Base-by-base conservation (phyloP, 2,113 vertebrate genomes). In the Esox niger region DNA sequence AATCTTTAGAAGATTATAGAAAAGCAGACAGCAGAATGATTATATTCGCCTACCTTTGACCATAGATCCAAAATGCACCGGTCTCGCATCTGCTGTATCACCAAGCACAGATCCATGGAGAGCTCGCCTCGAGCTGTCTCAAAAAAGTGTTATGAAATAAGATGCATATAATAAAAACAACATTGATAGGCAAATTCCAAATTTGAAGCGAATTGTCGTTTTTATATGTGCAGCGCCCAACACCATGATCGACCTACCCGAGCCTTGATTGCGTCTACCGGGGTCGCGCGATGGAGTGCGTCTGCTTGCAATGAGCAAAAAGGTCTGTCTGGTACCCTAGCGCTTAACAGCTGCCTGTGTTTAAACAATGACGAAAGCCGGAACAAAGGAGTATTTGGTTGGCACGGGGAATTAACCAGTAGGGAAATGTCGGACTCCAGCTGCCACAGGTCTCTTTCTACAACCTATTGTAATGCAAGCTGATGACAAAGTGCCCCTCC, bases 391-490 rank as follows among this genome's bases (percentile, higher is more conserved):
- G 11, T n/a, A 8, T 23, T 46, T 26, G 66, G 66, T 33, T 61
- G 26, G 60, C 33, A 17, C 66, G 27, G 38, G 70, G 63, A 17
- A 49, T 75, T 61, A 49, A 35, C 62, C 72, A 78, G 76, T 74
- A 78, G 71, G 79, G 77, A 68, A 72, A 70, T 77, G 78, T 65
- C 81, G 85, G 64, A 83, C 74, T 75, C 84, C 87, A 89, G 88
- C 88, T 88, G 87, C 83, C 70, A 82, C 84, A 85, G 80, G 84
- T 87, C n/a, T n/a, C n/a, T n/a, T n/a, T n/a, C 84, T 84, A 79
- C 25, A 74, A 58, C 80, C 82, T 59, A 81, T 86, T 86, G 84
- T 88, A 75, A 75, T 82, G 79, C 69, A 70, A 73, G 8, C 35
- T 43, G 10, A 15, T 17, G 3, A 43, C 11, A 43, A 3, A 43